These are phyloP conservation scores for Danionella dracula DNA, from an alignment of 2,797 vertebrate species.

Conservation along the genomic window DNA sequence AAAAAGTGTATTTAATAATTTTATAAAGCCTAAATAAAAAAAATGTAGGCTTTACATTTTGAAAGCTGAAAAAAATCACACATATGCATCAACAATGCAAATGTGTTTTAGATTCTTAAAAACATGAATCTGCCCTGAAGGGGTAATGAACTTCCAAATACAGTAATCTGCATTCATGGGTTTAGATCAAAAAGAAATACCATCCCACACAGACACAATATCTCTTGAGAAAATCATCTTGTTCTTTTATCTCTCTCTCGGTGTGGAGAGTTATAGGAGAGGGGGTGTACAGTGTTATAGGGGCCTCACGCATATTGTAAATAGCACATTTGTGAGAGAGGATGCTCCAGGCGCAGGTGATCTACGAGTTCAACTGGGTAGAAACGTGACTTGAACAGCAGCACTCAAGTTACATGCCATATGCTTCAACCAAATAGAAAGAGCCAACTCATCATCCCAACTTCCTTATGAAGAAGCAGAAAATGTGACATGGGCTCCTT, in stretches of 20 bases:
- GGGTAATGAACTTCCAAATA: background rate
- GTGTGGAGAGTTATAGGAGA: conserved; percentile 1
- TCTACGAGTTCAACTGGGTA: background rate
- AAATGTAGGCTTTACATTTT: too few species aligned
- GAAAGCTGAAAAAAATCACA: background rate
- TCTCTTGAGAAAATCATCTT: background rate
- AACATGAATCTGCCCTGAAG: background rate
- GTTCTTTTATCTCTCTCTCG: conserved; percentile 11
- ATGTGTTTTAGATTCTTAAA: background rate
- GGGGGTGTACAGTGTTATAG: background rate
- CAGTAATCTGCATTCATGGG: background rate
- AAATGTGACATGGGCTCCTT: too few species aligned
- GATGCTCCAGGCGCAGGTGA: background rate
- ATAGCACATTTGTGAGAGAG: conserved; percentile 21
- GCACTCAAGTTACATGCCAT: background rate
- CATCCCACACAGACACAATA: background rate
- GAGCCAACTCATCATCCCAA: background rate
- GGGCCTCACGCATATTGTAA: conserved; percentile 14
- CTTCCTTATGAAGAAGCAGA: background rate
- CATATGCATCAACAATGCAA: background rate
- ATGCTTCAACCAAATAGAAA: background rate
- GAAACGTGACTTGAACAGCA: background rate
- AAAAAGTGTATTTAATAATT: too few species aligned
- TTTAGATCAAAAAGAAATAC: background rate
- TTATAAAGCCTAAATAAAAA: too few species aligned